Evolutionary conservation across 2,888 invertebrate species (phyloP).

Genomic region (Drosophila quasianomalipes): DNA sequence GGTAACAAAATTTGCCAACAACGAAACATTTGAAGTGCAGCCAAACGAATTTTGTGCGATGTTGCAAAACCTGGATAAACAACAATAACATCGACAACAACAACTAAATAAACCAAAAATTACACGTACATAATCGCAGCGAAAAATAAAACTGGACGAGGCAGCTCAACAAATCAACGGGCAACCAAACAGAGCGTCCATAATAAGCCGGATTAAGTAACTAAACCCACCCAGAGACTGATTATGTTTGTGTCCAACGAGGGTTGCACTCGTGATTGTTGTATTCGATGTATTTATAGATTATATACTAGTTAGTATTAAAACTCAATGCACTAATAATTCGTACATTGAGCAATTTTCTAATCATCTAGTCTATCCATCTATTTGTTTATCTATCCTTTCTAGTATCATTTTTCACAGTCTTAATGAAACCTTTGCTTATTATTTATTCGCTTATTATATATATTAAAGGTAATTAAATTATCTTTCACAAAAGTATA

Average conservation of each 20-base stretch:
- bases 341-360: background rate
- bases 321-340: background rate
- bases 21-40: slow-evolving; percentile 70
- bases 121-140: slow-evolving; percentile 44
- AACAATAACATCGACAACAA: background rate
- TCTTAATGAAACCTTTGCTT: background rate
- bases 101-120: slow-evolving; percentile 21
- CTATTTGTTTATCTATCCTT: background rate
- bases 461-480: background rate
- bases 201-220: slow-evolving; percentile 78
- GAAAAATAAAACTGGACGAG: slow-evolving; percentile 37
- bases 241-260: slow-evolving; percentile 23
- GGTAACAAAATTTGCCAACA: slow-evolving; percentile 42
- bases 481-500: background rate
- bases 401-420: background rate
- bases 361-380: background rate
- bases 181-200: slow-evolving; percentile 68
- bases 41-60: slow-evolving; percentile 50
- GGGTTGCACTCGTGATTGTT: slow-evolving; percentile 30
- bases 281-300: background rate
- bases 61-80: slow-evolving; percentile 36
- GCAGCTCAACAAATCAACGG: slow-evolving; percentile 39
- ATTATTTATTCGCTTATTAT: background rate
- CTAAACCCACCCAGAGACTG: slow-evolving; percentile 48
- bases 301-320: background rate